These are phyloP conservation scores for Chloropsis cyanopogon DNA, from an alignment of 2,113 vertebrate genomes.

Conservation along the genomic window DNA sequence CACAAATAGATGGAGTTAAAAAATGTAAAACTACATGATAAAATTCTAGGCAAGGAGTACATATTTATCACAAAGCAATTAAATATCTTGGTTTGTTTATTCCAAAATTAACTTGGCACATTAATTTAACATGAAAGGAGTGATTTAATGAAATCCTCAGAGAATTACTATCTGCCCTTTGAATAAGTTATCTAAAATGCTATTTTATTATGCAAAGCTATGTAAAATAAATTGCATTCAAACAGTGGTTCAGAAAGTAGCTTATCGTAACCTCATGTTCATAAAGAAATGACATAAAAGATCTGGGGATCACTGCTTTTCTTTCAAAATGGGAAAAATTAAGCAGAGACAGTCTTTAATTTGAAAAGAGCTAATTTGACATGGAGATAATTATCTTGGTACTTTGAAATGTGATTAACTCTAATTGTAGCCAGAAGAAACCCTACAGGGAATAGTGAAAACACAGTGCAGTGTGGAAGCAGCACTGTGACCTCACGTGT, in stretches of 20 bases:
- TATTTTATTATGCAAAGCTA: constrained; percentile 75
- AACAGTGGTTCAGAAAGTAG: constrained; percentile 67
- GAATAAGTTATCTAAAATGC: constrained; percentile 73
- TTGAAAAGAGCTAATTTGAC: constrained; percentile 47
- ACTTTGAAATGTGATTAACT: constrained; percentile 52
- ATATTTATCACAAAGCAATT: constrained; percentile 58
- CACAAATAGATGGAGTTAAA: neutral
- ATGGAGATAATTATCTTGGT: constrained; percentile 45
- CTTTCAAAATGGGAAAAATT: constrained; percentile 46
- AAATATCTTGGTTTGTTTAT: constrained; percentile 53
- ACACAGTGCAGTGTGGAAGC: neutral
- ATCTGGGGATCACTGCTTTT: constrained; percentile 25
- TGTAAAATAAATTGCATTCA: constrained; percentile 75
- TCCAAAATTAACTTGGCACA: constrained; percentile 65
- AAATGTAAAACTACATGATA: constrained; percentile 16
- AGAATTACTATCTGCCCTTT: constrained; percentile 71
- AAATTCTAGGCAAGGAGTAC: neutral
- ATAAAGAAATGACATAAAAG: constrained; percentile 47
- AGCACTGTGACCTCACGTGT: neutral
- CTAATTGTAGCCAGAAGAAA: constrained; percentile 1
- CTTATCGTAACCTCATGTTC: constrained; percentile 69
- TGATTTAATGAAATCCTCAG: constrained; percentile 73
- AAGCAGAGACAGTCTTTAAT: constrained; percentile 36
- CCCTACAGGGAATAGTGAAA: neutral
- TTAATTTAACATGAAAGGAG: constrained; percentile 73